Evolutionary conservation across 2,888 invertebrate species (phyloP).

Genomic region (Tetramorium bicarinatum): DNA sequence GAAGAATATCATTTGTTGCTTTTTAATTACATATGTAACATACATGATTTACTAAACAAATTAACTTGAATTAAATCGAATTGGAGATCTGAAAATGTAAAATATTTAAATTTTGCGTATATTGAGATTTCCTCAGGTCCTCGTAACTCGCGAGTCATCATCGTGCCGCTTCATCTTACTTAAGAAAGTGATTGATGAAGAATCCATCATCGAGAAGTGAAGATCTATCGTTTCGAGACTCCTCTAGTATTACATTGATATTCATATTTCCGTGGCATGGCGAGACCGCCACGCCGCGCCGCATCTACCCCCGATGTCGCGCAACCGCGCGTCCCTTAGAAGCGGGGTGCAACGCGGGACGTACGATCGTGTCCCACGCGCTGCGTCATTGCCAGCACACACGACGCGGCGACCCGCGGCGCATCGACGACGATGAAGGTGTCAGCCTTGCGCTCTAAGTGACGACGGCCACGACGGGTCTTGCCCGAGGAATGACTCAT

Average conservation of each 20-base stretch:
- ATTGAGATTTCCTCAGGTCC: not conserved
- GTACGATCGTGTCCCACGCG: constrained; percentile 28
- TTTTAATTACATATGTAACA: not conserved
- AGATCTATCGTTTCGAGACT: not conserved
- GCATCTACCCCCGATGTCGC: not conserved
- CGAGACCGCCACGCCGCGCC: not conserved
- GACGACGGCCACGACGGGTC: constrained; percentile 17
- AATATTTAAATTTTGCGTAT: not conserved
- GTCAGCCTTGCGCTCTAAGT: constrained; percentile 60
- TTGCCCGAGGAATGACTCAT: constrained; percentile 71
- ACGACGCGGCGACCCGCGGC: not conserved
- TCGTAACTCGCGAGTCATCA: not conserved
- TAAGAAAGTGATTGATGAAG: not conserved
- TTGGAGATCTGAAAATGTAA: not conserved
- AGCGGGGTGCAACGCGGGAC: not conserved
- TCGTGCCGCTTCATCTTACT: not conserved
- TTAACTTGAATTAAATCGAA: not conserved
- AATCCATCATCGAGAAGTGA: not conserved
- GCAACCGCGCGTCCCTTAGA: not conserved
- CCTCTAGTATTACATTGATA: not conserved
- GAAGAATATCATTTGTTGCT: not conserved
- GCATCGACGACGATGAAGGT: constrained; percentile 45
- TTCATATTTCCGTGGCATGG: not conserved
- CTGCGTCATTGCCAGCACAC: constrained; percentile 55
- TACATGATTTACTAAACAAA: not conserved